Evolutionary conservation across 2,113 vertebrate species (phyloP).

Genomic region (Rhinolophus ferrumequinum): DNA sequence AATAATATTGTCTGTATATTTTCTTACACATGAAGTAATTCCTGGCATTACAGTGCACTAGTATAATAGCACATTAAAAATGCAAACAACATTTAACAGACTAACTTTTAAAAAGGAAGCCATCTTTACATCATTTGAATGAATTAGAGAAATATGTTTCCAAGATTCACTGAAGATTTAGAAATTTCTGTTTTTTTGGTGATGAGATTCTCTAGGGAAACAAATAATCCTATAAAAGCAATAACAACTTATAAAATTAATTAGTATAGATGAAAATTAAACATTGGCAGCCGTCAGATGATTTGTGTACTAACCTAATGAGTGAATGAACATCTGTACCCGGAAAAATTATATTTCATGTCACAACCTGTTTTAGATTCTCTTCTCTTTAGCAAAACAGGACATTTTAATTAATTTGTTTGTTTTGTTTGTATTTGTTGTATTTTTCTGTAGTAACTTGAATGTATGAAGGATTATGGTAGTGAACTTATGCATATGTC

Average conservation of each 20-base stretch:
- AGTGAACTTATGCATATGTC: not conserved
- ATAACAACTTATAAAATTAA: constrained; percentile 45
- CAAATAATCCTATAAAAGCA: constrained; percentile 19
- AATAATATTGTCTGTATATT: not conserved
- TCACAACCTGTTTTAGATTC: constrained; percentile 34
- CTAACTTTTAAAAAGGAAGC: constrained; percentile 61
- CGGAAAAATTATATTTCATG: constrained; percentile 16
- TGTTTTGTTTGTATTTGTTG: constrained; percentile 29
- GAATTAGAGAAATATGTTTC: constrained; percentile 33
- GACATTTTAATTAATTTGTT: constrained; percentile 2
- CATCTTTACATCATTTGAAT: constrained; percentile 65
- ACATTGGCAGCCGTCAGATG: constrained; percentile 1
- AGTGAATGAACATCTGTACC: constrained; percentile 40
- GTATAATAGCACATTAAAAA: not conserved
- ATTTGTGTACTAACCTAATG: constrained; percentile 42
- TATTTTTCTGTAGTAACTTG: constrained; percentile 41
- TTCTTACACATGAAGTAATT: constrained; percentile 24
- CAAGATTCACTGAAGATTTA: constrained; percentile 12
- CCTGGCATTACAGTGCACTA: not conserved
- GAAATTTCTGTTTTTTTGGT: not conserved
- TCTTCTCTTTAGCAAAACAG: constrained; percentile 29
- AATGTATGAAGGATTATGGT: not conserved
- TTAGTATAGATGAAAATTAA: constrained; percentile 60
- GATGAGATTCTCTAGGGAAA: constrained; percentile 17
- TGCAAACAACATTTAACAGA: constrained; percentile 8